phyloP scores from a whole-genome alignment of 2,888 invertebrate species.

The Drosophila macrothrix region DNA sequence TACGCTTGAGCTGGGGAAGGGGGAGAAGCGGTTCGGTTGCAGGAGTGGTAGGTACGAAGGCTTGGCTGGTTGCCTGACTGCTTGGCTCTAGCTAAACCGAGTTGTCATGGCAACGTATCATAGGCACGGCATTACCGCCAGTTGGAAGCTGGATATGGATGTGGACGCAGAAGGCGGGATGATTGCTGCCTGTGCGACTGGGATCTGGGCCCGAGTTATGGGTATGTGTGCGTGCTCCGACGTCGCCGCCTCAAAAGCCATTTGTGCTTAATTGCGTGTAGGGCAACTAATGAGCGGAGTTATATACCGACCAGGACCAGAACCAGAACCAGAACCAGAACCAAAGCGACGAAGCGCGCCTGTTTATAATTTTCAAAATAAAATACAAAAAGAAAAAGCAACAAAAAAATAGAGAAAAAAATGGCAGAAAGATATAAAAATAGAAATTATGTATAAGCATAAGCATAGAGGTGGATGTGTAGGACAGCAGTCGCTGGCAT shows the following conservation, averaged over 20 bases:
- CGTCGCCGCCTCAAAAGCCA: constrained; percentile 77
- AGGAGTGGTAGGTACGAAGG: constrained; percentile 1
- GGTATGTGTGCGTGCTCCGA: constrained; percentile 53
- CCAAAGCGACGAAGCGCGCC: constrained; percentile 44
- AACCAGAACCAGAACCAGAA: constrained; percentile 30
- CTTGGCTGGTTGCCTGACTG: constrained; percentile 23
- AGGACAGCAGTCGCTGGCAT: constrained; percentile 46
- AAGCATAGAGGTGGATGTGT: constrained; percentile 37
- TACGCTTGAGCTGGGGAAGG: constrained; percentile 16
- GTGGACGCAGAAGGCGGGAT: constrained; percentile 15
- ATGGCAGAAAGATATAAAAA: constrained; percentile 27
- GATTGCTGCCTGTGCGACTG: constrained; percentile 16
- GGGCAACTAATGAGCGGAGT: constrained; percentile 83
- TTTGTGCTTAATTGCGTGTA: constrained; percentile 85
- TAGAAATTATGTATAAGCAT: constrained; percentile 25
- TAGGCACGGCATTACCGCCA: constrained; percentile 49
- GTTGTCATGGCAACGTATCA: constrained; percentile 70
- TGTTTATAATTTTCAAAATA: constrained; percentile 64
- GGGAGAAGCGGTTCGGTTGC: too few relatives aligned
- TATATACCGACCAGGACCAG: constrained; percentile 56
- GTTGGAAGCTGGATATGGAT: constrained; percentile 40
- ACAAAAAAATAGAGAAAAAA: background rate
- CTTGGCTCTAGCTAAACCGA: constrained; percentile 49
- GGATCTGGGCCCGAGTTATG: constrained; percentile 19
- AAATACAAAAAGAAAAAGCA: constrained; percentile 6